Conservation (phyloP, 2,113 vertebrate genomes). For the Gallinago media region DNA sequence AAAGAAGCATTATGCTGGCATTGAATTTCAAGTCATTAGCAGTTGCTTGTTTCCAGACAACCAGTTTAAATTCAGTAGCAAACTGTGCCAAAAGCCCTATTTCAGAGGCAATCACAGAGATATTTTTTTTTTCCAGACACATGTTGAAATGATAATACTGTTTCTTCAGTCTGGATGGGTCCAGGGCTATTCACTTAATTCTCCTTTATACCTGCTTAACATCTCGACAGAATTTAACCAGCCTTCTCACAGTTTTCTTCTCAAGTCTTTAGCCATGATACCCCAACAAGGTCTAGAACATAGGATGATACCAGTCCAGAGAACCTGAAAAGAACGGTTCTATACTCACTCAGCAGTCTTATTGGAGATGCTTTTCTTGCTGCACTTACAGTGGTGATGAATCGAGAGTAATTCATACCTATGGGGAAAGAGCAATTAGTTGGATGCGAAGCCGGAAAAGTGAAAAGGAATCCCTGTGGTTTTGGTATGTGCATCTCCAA, state of each 20-base stretch:
- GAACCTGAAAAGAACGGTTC: not conserved
- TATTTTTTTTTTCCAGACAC: not conserved
- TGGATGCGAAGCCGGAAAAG: not conserved
- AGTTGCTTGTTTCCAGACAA: not conserved
- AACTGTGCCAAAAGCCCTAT: not conserved
- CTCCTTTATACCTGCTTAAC: not conserved
- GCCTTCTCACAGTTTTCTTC: not conserved
- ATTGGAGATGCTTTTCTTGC: constrained; percentile 86
- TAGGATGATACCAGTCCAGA: not conserved
- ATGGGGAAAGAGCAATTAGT: not conserved
- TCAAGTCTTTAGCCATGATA: not conserved
- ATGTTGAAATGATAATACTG: not conserved
- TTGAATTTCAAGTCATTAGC: not conserved
- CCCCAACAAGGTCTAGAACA: not conserved
- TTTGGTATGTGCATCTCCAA: not conserved
- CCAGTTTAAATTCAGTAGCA: not conserved
- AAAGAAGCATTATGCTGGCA: not conserved
- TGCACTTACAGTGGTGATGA: constrained; percentile 87
- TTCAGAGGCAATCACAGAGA: not conserved
- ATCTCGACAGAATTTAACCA: not conserved
- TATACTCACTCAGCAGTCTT: constrained; percentile 86
- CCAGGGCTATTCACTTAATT: not conserved
- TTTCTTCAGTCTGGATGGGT: not conserved
- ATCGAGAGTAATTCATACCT: constrained; percentile 92
- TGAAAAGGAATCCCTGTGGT: not conserved